These are phyloP conservation scores for Cynaeus angustus DNA, from an alignment of 2,888 invertebrate genomes.

Conservation along the genomic window DNA sequence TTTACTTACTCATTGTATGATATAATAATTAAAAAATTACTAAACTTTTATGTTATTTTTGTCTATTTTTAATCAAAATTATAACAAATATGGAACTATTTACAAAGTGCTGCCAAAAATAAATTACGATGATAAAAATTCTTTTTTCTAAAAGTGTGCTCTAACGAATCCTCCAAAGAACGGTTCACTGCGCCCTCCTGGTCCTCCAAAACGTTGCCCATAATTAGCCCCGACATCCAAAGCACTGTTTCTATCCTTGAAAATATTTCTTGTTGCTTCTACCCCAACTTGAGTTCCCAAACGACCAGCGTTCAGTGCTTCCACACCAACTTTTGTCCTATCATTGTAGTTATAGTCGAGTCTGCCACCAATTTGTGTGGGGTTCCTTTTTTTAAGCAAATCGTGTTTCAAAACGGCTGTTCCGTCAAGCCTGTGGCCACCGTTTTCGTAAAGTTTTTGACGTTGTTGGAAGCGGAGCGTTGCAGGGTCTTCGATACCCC, in stretches of 20 bases:
- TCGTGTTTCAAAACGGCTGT: constrained; percentile 1
- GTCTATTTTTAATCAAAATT: no score
- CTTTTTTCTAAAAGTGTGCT: constrained; percentile 12
- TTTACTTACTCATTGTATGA: no score
- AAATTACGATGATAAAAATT: no score
- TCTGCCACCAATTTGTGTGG: not conserved
- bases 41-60: no score
- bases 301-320: constrained; percentile 22
- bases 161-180: constrained; percentile 15
- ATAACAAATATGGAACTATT: no score
- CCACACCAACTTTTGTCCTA: not conserved
- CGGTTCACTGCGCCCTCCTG: constrained; percentile 8
- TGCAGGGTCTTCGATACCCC: constrained; percentile 19
- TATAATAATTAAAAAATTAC: no score
- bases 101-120: no score
- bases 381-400: constrained; percentile 2
- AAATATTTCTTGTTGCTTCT: constrained; percentile 9
- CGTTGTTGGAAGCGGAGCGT: not conserved
- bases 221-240: constrained; percentile 21
- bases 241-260: constrained; percentile 13
- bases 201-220: constrained; percentile 24
- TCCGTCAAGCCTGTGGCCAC: constrained; percentile 12
- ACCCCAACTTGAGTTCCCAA: constrained; percentile 24
- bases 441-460: constrained; percentile 9
- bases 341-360: constrained; percentile 20